phyloP scores from a whole-genome alignment of 1,140 invertebrate species.

The Tribolium castaneum region DNA sequence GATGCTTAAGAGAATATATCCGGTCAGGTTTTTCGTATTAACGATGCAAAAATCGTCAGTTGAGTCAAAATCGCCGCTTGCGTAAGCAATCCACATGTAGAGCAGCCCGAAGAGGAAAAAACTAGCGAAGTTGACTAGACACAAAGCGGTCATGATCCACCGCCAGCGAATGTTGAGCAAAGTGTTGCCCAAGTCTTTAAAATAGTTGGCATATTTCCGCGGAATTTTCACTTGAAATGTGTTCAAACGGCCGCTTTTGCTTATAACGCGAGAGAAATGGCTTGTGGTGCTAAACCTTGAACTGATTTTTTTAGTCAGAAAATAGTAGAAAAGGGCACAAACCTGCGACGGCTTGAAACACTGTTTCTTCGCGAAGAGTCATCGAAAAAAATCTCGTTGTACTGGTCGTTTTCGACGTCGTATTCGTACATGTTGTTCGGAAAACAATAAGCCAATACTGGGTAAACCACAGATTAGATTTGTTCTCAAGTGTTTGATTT shows the following conservation, averaged over 20 bases:
- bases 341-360: neutral
- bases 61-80: slow-evolving; percentile 53
- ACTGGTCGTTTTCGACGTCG: neutral
- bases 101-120: slow-evolving; percentile 54
- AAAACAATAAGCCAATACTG: neutral
- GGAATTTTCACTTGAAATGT: slow-evolving; percentile 49
- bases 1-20: slow-evolving; percentile 58
- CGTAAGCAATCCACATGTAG: slow-evolving; percentile 54
- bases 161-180: slow-evolving; percentile 72
- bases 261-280: slow-evolving; percentile 45
- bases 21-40: slow-evolving; percentile 51
- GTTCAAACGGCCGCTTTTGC: slow-evolving; percentile 54
- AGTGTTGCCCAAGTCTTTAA: slow-evolving; percentile 71
- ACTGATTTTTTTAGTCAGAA: neutral
- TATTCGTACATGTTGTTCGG: neutral
- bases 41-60: slow-evolving; percentile 47
- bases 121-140: slow-evolving; percentile 53
- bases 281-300: neutral
- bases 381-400: neutral
- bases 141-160: slow-evolving; percentile 69
- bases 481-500: neutral
- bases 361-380: neutral
- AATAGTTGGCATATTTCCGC: slow-evolving; percentile 64
- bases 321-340: neutral
- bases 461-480: neutral